These are phyloP conservation scores for Craterocephalus amniculus DNA, from an alignment of 2,797 vertebrate genomes.

Conservation along the genomic window DNA sequence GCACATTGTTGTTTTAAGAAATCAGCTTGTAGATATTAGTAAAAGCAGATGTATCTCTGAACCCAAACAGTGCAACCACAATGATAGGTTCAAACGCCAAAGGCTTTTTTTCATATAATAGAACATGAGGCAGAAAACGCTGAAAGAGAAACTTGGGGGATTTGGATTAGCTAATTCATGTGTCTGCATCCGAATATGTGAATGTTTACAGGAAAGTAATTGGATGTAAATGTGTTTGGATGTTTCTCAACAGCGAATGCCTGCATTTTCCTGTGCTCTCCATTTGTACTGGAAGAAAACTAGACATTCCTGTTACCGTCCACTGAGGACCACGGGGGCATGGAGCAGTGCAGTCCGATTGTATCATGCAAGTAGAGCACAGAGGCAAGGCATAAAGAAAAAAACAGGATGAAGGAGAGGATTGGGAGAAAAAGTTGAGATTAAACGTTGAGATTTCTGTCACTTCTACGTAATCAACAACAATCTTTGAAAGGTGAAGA, in stretches of 20 bases:
- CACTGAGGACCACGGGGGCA: conserved; percentile 45
- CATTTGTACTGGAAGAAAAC: conserved; percentile 20
- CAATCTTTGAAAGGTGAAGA: not conserved
- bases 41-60: not conserved
- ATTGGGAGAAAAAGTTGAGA: not conserved
- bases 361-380: conserved; percentile 48
- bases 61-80: not conserved
- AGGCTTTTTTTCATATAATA: not conserved
- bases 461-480: not conserved
- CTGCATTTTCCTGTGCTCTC: not conserved
- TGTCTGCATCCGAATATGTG: conserved; percentile 9
- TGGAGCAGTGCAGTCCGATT: conserved; percentile 48
- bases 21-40: not conserved
- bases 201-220: conserved; percentile 26
- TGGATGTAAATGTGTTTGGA: conserved; percentile 34
- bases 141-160: not conserved
- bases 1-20: not conserved
- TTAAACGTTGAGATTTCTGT: not conserved
- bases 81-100: not conserved
- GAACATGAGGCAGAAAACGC: not conserved
- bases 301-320: conserved; percentile 70
- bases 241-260: conserved; percentile 14
- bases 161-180: not conserved
- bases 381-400: not conserved
- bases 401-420: not conserved